Base-by-base conservation (phyloP, 1,140 invertebrate species). In the Macrotrachela quadricornifera region DNA sequence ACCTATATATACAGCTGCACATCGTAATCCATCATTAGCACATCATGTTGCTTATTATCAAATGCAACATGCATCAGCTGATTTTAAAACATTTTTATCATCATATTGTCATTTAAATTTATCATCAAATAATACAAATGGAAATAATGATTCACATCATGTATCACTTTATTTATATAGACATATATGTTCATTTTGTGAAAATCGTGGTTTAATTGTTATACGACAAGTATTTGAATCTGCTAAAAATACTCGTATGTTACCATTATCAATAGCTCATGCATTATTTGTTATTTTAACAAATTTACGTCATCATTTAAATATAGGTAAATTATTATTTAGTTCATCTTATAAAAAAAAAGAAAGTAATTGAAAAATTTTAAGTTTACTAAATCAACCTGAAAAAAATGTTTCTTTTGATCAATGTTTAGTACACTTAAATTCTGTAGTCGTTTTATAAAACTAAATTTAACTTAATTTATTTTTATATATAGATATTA, bases 281-380 rank as follows among this genome's bases (percentile, higher is more conserved):
- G 21, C 21, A 30, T 30, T 30, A 30, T 30, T 30, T 30, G 21
- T 30, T 30, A 30, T 30, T 30, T 8, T 30, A 30, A 30, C 21
- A 30, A 30, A 30, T 30, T 30, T 30, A 30, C 21, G 21, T 30
- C 21, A 30, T 30, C 21, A 30, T 30, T 30, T 30, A 30, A 30
- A 30, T 30, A 30, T 30, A 30, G 21, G 21, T 30, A 30, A 4
- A 4, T 2, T 30, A 30, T 30, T 30, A 4, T n/a, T n/a, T n/a
- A n/a, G n/a, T n/a, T n/a, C 36, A 12, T 52, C 10, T 47, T 52
- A 37, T 52, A 46, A 14, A 52, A 52, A 30, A 18, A 46, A 38
- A 52, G 46, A 41, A 40, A 46, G 46, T 41, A n/a, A n/a, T 46
- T 46, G 51, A 41, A 52, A 52, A n/a, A n/a, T n/a, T n/a, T n/a